Percentiles rank a stretch among this genome's conserved stretches.
Conservation (phyloP, 2,888 invertebrate species). For the Helleia helle region DNA sequence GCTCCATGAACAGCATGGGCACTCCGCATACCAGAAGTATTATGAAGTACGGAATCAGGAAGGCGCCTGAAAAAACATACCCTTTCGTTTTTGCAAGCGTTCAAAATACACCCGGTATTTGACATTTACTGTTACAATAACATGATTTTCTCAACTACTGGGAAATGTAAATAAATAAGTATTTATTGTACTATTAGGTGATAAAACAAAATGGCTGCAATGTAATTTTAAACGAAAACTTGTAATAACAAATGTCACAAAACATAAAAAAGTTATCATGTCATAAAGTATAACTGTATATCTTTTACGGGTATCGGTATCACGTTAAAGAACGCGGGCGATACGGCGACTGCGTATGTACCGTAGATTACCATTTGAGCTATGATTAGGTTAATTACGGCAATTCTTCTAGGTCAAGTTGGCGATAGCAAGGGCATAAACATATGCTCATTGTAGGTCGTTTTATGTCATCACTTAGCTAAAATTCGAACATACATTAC, state of each 20-base stretch:
- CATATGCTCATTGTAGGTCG: conserved; percentile 11
- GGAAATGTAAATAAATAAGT: too few species aligned
- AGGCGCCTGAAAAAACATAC: conserved; percentile 85
- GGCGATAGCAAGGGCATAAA: conserved; percentile 36
- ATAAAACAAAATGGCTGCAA: too few species aligned
- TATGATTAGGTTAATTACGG: conserved; percentile 47
- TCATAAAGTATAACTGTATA: too few species aligned
- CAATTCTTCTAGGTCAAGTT: conserved; percentile 51
- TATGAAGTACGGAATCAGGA: conserved; percentile 95
- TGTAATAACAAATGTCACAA: too few species aligned
- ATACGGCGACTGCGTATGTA: not conserved
- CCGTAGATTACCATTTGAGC: conserved; percentile 16
- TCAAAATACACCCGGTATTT: too few species aligned
- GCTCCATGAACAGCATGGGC: conserved; percentile 95
- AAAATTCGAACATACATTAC: not conserved
- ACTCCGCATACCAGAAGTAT: conserved; percentile 92
- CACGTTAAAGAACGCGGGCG: not conserved
- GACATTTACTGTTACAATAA: too few species aligned
- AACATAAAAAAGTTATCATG: too few species aligned
- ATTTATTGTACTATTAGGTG: too few species aligned
- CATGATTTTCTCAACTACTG: too few species aligned
- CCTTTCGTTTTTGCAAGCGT: too few species aligned
- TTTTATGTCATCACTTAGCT: not conserved
- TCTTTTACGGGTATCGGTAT: not conserved
- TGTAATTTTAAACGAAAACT: too few species aligned